Percentiles rank a stretch among this genome's conserved stretches.
Evolutionary conservation across 1,140 invertebrate species (phyloP).

Genomic region (Ceratosolen solmsi): DNA sequence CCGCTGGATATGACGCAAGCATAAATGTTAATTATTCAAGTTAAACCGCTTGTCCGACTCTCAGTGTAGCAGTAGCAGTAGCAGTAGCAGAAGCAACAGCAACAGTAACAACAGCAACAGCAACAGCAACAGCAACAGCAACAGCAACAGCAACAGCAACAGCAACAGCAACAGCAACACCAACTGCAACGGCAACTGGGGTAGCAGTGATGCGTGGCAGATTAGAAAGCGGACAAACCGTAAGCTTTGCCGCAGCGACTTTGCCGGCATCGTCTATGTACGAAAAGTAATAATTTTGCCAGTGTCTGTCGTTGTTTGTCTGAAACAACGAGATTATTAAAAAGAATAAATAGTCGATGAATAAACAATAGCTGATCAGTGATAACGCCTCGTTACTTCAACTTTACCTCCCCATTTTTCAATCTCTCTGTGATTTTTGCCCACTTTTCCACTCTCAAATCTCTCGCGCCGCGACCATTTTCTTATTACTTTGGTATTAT

Average conservation of each 20-base stretch:
- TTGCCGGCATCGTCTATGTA: neutral
- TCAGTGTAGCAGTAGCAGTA: neutral
- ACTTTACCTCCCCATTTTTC: neutral
- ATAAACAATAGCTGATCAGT: neutral
- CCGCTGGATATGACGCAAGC: slow-evolving; percentile 30
- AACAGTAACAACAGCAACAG: neutral
- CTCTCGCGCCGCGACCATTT: too few species aligned
- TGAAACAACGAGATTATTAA: slow-evolving; percentile 19
- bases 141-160: neutral
- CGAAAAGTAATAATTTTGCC: slow-evolving; percentile 27
- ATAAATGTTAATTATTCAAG: slow-evolving; percentile 42
- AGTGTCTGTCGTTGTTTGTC: neutral
- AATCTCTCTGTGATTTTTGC: too few species aligned
- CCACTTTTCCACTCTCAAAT: too few species aligned
- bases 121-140: neutral
- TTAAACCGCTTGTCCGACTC: slow-evolving; percentile 38
- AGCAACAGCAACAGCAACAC: neutral
- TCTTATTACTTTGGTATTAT: neutral
- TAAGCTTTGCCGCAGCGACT: neutral
- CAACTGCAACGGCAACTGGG: neutral
- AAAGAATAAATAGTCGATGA: slow-evolving; percentile 27
- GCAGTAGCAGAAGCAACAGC: neutral
- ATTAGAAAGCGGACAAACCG: slow-evolving; percentile 15
- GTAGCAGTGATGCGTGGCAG: neutral
- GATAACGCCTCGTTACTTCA: slow-evolving; percentile 3